Evolutionary conservation across 2,797 vertebrate species (phyloP).

Genomic region (Sciaenops ocellatus): DNA sequence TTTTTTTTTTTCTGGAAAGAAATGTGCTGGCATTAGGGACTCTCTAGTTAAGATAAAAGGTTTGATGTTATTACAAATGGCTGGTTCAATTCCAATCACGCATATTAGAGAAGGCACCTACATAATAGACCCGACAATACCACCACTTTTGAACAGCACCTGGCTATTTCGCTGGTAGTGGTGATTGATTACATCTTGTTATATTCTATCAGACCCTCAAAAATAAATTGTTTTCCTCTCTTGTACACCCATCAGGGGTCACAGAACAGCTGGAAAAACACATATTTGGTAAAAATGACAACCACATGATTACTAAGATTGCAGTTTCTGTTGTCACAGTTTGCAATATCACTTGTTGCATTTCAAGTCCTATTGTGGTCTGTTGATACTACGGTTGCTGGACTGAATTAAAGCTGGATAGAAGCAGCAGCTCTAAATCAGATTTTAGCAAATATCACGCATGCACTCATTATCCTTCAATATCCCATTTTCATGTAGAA

Average conservation of each 20-base stretch:
- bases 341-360: constrained; percentile 30
- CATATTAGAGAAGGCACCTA: not conserved
- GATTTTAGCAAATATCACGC: constrained; percentile 5
- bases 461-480: not conserved
- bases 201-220: not conserved
- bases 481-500: constrained; percentile 9
- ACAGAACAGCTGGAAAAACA: not conserved
- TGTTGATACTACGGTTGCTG: not conserved
- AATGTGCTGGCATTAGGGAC: not conserved
- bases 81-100: not conserved
- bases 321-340: constrained; percentile 19
- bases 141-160: not conserved
- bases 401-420: too few species aligned
- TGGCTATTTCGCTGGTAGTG: not conserved
- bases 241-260: not conserved
- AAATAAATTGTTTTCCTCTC: not conserved
- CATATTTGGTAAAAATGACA: constrained; percentile 5
- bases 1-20: not conserved
- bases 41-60: not conserved
- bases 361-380: constrained; percentile 1
- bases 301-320: not conserved
- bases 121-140: not conserved
- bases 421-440: constrained; percentile 2
- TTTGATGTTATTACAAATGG: not conserved
- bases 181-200: not conserved